Percentiles rank a stretch among this genome's conserved stretches.
Evolutionary conservation across 53 echinoderm and acorn worm species (phyloP).

Genomic region (Echinarachnius parma): DNA sequence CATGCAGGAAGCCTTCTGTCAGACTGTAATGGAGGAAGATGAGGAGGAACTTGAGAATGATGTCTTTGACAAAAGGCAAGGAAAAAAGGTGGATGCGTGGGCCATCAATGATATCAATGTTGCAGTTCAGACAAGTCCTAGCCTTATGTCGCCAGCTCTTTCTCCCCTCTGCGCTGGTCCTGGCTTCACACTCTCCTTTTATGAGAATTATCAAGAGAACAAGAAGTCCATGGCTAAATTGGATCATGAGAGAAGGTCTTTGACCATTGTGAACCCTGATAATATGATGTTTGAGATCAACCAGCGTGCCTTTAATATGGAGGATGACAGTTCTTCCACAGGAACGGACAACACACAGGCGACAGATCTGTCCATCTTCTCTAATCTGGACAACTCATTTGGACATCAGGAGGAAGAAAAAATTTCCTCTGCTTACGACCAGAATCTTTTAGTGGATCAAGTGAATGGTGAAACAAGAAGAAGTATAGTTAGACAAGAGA

Average conservation of each 20-base stretch:
- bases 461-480: no score
- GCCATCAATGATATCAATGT: conserved; percentile 24
- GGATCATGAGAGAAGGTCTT: no score
- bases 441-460: no score
- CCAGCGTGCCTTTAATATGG: conserved; percentile 1
- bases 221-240: background rate
- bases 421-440: no score
- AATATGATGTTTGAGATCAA: conserved; percentile 9
- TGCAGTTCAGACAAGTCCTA: conserved; percentile 52
- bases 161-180: conserved; percentile 46
- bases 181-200: conserved; percentile 9
- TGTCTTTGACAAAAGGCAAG: conserved; percentile 21
- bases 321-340: conserved; percentile 34
- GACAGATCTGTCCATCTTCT: conserved; percentile 18
- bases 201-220: no score
- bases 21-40: conserved; percentile 50
- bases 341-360: conserved; percentile 38
- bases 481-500: no score
- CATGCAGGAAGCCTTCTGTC: conserved; percentile 61
- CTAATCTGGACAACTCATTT: conserved; percentile 14
- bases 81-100: conserved; percentile 26
- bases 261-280: conserved; percentile 8
- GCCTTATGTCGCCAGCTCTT: conserved; percentile 41
- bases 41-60: conserved; percentile 19
- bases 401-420: no score